Percentiles rank a stretch among this genome's conserved stretches.
Evolutionary conservation across 2,113 vertebrate genomes (phyloP).

Genomic region (Osmerus eperlanus): DNA sequence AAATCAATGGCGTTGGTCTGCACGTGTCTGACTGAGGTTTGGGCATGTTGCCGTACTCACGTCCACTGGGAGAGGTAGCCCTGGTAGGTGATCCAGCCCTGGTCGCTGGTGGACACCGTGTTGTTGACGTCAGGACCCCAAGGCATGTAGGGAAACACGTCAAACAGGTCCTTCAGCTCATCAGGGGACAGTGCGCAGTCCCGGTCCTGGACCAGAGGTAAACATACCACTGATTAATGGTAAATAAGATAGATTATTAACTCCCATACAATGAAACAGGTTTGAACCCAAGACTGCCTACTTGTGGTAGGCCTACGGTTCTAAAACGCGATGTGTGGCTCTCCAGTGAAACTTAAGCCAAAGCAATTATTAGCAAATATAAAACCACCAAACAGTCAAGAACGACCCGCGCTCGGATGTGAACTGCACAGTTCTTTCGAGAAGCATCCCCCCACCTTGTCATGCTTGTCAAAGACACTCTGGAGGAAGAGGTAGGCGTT

Average conservation of each 20-base stretch:
- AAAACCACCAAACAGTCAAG: background rate
- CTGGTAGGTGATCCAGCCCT: constrained; percentile 97
- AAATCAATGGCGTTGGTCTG: background rate
- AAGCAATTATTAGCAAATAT: no score
- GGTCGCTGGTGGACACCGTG: constrained; percentile 92
- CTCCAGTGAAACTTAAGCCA: no score
- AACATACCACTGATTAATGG: background rate
- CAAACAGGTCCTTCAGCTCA: constrained; percentile 91
- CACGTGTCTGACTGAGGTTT: background rate
- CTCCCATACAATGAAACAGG: background rate
- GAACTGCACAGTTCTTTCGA: background rate
- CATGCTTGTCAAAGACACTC: constrained; percentile 96
- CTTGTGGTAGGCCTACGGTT: background rate
- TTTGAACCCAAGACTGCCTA: background rate
- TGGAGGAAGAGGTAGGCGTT: constrained; percentile 96
- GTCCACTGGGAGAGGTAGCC: constrained; percentile 99
- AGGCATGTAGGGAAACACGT: constrained; percentile 95
- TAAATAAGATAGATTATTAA: no score
- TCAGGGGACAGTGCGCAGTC: constrained; percentile 93
- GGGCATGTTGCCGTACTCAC: constrained; percentile 70
- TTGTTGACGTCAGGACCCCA: constrained; percentile 97
- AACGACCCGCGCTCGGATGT: no score
- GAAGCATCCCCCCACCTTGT: constrained; percentile 77
- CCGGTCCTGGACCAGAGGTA: constrained; percentile 78
- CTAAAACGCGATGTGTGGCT: background rate